phyloP scores from a whole-genome alignment of 2,797 vertebrate species.

The Acanthurus leucopareius region DNA sequence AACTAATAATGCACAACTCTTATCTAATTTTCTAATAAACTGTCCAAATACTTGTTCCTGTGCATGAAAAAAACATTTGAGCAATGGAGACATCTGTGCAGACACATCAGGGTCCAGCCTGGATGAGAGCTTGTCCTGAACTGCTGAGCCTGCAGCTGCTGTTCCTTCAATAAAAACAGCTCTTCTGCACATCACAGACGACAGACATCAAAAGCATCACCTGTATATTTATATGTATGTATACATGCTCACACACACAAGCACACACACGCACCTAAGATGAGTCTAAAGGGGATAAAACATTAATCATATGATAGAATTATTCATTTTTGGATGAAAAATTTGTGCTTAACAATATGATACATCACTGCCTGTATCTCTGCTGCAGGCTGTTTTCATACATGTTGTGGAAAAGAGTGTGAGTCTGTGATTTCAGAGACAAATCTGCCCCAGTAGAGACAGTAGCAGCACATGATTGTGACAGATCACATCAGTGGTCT shows the following conservation, averaged over 20 bases:
- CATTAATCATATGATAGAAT: constrained; percentile 38
- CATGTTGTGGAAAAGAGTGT: constrained; percentile 24
- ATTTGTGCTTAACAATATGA: constrained; percentile 19
- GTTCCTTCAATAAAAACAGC: constrained; percentile 56
- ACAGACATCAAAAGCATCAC: constrained; percentile 33
- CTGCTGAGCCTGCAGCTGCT: constrained; percentile 60
- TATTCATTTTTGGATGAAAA: constrained; percentile 10
- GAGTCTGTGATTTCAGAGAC: constrained; percentile 38
- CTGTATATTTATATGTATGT: not conserved
- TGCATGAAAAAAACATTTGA: constrained; percentile 18
- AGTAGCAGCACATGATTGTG: constrained; percentile 16
- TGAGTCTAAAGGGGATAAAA: not conserved
- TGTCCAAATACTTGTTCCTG: not conserved
- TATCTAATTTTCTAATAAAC: constrained; percentile 20
- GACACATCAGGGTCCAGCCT: constrained; percentile 38
- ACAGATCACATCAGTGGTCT: constrained; percentile 19
- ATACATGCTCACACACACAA: constrained; percentile 6
- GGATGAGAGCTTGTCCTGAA: constrained; percentile 38
- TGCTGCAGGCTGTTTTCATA: constrained; percentile 41
- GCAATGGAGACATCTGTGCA: constrained; percentile 38
- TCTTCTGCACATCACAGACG: constrained; percentile 33
- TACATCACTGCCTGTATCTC: constrained; percentile 21
- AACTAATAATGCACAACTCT: not conserved
- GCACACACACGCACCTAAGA: not conserved
- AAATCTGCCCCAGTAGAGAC: constrained; percentile 25